Base-by-base conservation (phyloP, 2,797 vertebrate genomes). In the Leontocebus nigricollis region DNA sequence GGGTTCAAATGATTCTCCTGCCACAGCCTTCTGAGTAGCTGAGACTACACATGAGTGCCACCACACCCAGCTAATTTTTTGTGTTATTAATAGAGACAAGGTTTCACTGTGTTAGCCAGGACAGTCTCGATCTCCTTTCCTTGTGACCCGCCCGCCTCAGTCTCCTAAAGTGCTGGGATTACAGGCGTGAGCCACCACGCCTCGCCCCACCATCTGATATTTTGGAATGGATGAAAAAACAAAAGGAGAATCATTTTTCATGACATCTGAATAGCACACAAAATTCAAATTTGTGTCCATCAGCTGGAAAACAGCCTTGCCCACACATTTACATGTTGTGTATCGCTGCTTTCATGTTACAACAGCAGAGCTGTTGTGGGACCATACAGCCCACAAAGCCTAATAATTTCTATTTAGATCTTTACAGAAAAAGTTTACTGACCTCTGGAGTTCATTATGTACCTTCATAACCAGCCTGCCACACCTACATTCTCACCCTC, bases 361-460 rank as follows among this genome's bases (percentile, higher is more conserved):
- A 57, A n/a, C 6, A 75, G 57, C 27, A 89, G 79, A n/a, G 41
- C 4, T 15, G 4, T 9, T 55, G 59, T 77, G 55, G 84, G 20
- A 83, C 17, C 5, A 4, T 46, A 46, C 3, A 26, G 79, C 33
- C 39, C 44, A 82, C 26, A 93, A 67, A 96, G 48, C 48, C 33
- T 76, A 55, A 91, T 17, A 82, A 46, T 88, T 67, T 79, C 64
- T 76, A 59, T 55, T 48, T 70, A n/a, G 81, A 86, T 55, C 33
- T 79, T 79, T 22, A 83, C 6, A 95, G 88, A 59, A 96, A 59
- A 97, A n/a, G 46, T 36, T 57, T 90, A 36, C 11, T 88, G 75
- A 55, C 20, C 15, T 3, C 8, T n/a, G 12, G 30, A n/a, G 33
- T 55, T 20, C 1, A 44, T 59, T 1, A 4, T 24, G 17, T 15